Evolutionary conservation across 2,888 invertebrate genomes (phyloP).

Genomic region (Baccha elongata): DNA sequence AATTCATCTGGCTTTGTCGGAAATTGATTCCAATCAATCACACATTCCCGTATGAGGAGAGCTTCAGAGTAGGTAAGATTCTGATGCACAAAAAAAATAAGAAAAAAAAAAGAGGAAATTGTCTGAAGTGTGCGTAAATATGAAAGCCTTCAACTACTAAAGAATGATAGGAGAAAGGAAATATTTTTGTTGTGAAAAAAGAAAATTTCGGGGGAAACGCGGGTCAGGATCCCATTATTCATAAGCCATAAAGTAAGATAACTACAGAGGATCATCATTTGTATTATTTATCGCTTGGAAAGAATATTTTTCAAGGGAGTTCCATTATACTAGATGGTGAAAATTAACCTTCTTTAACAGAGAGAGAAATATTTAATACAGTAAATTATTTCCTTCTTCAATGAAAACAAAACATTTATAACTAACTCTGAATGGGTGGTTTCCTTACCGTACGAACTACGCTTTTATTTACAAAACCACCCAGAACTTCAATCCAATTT

Average conservation of each 20-base stretch:
- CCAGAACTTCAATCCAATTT: no score
- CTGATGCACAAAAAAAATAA: slow-evolving; percentile 10
- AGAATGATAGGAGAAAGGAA: slow-evolving; percentile 41
- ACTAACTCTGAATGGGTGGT: no score
- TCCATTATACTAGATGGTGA: no score
- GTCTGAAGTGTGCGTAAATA: slow-evolving; percentile 47
- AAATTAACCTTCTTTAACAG: neutral
- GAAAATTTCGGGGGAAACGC: slow-evolving; percentile 42
- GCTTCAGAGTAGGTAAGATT: neutral
- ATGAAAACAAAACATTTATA: no score
- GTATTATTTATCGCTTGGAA: slow-evolving; percentile 47
- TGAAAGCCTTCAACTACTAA: slow-evolving; percentile 40
- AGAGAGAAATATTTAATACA: no score
- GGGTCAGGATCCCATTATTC: slow-evolving; percentile 62
- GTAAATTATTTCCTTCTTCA: no score
- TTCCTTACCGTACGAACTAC: no score
- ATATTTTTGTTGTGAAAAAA: slow-evolving; percentile 6
- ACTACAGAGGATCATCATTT: slow-evolving; percentile 69
- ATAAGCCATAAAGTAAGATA: slow-evolving; percentile 58
- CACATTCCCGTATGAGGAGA: slow-evolving; percentile 47
- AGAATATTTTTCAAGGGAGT: slow-evolving; percentile 20
- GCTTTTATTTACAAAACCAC: no score
- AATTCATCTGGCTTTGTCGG: slow-evolving; percentile 78
- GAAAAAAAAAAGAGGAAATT: neutral
- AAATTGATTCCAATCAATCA: slow-evolving; percentile 82